Conservation (phyloP, 2,888 invertebrate species). For the Digitonthophagus gazella region DNA sequence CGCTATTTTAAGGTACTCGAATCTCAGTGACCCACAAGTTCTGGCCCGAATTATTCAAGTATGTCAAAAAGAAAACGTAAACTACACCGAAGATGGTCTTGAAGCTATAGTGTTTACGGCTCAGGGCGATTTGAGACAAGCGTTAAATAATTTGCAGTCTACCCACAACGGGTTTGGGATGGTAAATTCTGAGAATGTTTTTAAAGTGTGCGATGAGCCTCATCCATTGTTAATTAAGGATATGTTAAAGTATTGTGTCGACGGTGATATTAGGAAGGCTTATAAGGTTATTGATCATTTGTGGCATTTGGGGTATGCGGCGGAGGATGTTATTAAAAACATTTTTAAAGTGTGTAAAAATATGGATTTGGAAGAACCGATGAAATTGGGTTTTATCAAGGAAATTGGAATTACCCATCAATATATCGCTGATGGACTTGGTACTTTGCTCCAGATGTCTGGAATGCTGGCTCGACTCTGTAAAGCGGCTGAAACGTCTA, state of each 20-base stretch:
- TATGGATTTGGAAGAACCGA: constrained; percentile 73
- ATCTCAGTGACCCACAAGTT: constrained; percentile 87
- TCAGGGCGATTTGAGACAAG: constrained; percentile 98
- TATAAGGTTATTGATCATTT: constrained; percentile 84
- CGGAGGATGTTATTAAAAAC: constrained; percentile 95
- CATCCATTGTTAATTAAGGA: constrained; percentile 90
- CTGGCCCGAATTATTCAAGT: constrained; percentile 77
- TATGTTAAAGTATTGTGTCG: constrained; percentile 83
- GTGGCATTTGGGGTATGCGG: constrained; percentile 92
- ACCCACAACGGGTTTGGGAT: constrained; percentile 89
- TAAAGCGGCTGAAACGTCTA: constrained; percentile 38
- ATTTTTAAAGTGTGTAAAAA: constrained; percentile 92
- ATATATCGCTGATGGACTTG: constrained; percentile 85
- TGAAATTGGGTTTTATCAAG: constrained; percentile 84
- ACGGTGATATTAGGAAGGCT: constrained; percentile 80
- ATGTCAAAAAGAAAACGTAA: constrained; percentile 70
- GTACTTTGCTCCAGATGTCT: constrained; percentile 85
- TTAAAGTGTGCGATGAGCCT: constrained; percentile 99
- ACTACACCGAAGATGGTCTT: constrained; percentile 81
- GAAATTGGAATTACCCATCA: constrained; percentile 91
- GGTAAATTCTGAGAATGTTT: constrained; percentile 92
- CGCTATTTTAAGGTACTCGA: constrained; percentile 91
- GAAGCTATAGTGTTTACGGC: constrained; percentile 97
- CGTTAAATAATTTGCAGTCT: constrained; percentile 94
- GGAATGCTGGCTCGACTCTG: constrained; percentile 85